Evolutionary conservation across 2,888 invertebrate species (phyloP), one percentile per base, ranked within the genome.

Genomic region (Aphidoletes aphidimyza): DNA sequence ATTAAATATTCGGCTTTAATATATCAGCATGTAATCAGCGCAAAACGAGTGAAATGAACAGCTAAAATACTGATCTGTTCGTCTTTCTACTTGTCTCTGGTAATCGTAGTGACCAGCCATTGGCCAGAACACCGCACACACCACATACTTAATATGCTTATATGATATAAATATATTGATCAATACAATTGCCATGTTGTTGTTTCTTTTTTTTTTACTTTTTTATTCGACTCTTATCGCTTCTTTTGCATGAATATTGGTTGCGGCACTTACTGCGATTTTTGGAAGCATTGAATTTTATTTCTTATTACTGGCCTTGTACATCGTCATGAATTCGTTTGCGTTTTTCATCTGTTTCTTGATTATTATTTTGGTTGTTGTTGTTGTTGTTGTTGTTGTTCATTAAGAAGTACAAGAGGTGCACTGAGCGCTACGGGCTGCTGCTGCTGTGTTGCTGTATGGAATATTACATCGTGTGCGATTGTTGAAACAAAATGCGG

Each of bases 271-370:
- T 14, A 69, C 26, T 30, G 30, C 30, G 69, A 30, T 30, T 69
- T 69, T 69, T 69, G 69, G 34, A 69, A 69, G 30, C 69, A 69
- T 69, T 69, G 69, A 69, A 30, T 69, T 34, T 69, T 69, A 69
- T 69, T 69, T 69, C 69, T 30, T 69, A 69, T 69, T 69, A 30
- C 69, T 69, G 69, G 69, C 69, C 69, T 69, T 69, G 30, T 26
- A 30, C 30, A 26, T 26, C 69, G 69, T 69, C 69, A 69, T 69
- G 69, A 69, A 34, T 69, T n/a, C n/a, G 69, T 30, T 69, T 69
- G 69, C 69, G 69, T 30, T 69, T 69, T 69, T 69, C 54, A 54
- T 54, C 22, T 6, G n/a, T n/a, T 54, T n/a, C 6, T n/a, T n/a
- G n/a, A n/a, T n/a, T n/a, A n/a, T 54, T 54, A 3, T 22, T 17